Evolutionary conservation across 1,140 invertebrate species (phyloP), one percentile per base, ranked within the genome.

Genomic region (Drosophila bipectinata): DNA sequence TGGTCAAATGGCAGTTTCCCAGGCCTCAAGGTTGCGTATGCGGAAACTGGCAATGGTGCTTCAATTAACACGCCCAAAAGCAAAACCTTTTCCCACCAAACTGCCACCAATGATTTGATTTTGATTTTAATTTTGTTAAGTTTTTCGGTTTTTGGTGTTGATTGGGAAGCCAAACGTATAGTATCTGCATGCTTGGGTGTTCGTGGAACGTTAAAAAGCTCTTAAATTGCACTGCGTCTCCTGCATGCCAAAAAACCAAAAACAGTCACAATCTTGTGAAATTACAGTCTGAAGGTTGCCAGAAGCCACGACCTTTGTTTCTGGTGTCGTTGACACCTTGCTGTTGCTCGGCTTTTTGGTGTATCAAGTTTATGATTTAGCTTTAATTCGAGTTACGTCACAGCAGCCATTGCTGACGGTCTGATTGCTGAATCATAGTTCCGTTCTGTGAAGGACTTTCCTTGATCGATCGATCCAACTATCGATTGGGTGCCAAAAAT

Each of bases 21-120:
- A 87, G 72, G 75, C 26, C 14, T 32, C 83, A 87, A 87, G 82
- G 82, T 61, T 63, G 48, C 67, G 66, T 71, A 85, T 15, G 74
- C 82, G 82, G 82, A 87, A 87, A 87, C 76, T 54, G 71, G 66
- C 28, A 12, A 10, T 28, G 12, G 59, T 49, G 8, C 64, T 88
- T 87, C 78, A 87, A 87, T 87, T 87, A 82, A 79, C 82, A 85
- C 77, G 67, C 67, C 66, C 64, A 44, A 60, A 28, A 83, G 60
- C 52, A 69, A 57, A 54, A 61, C 60, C 73, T 59, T 87, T 87
- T 87, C 83, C 82, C 82, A 87, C 63, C 64, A 12, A 47, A 34
- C 34, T 61, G 74, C 79, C 80, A 81, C 78, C 34, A n/a, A 44
- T 44, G 78, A 68, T 77, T 73, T 56, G 67, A 71, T 71, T 72